phyloP scores from a whole-genome alignment of 2,888 invertebrate genomes.

The Clostera curtula region DNA sequence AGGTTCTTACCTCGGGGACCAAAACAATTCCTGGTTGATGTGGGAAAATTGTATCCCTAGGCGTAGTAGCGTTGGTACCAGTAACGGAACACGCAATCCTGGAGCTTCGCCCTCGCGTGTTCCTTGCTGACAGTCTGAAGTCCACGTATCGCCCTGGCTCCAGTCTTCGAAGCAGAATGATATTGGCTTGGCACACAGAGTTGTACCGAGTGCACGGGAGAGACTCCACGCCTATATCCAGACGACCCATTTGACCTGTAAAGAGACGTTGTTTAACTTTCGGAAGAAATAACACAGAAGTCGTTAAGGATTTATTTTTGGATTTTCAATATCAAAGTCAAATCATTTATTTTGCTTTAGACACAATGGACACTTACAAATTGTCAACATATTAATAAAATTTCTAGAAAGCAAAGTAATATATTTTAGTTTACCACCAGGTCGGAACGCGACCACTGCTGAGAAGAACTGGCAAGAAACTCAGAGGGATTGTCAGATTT shows the following conservation, averaged over 20 bases:
- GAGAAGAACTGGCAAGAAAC: too few species aligned
- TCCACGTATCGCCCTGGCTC: slow-evolving; percentile 90
- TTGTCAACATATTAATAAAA: too few species aligned
- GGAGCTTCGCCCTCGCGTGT: slow-evolving; percentile 85
- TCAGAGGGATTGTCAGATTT: neutral
- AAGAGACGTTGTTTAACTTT: too few species aligned
- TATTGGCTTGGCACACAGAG: slow-evolving; percentile 92
- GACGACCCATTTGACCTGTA: slow-evolving; percentile 79
- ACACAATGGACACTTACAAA: too few species aligned
- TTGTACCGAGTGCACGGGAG: slow-evolving; percentile 90
- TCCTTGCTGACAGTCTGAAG: slow-evolving; percentile 82
- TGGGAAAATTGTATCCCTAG: slow-evolving; percentile 87
- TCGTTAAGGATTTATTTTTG: neutral
- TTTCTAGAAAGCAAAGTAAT: too few species aligned
- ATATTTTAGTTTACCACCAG: too few species aligned
- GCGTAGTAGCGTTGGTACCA: slow-evolving; percentile 89
- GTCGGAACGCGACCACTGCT: too few species aligned
- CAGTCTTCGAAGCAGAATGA: slow-evolving; percentile 83
- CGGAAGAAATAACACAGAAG: neutral
- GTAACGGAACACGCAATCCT: slow-evolving; percentile 86
- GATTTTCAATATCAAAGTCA: too few species aligned
- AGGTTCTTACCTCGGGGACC: slow-evolving; percentile 80
- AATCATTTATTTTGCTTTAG: too few species aligned
- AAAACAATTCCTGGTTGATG: slow-evolving; percentile 85
- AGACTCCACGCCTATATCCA: slow-evolving; percentile 85